Base-by-base conservation (phyloP, 1,140 invertebrate genomes). In the Drosophila kepulauana region DNA sequence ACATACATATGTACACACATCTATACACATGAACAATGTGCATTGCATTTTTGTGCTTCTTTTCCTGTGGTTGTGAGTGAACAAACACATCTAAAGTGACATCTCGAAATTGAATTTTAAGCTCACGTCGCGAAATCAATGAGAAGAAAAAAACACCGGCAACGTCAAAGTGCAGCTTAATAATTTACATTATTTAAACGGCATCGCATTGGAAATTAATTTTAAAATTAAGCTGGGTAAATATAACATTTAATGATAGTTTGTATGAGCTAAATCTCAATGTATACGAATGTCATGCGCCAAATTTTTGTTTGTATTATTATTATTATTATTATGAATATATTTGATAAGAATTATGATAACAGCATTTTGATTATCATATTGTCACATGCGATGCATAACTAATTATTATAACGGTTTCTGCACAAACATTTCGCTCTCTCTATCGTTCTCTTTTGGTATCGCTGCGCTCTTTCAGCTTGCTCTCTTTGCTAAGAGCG, bases 381-480 rank as follows among this genome's bases (percentile, higher is more conserved):
- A 56, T 73, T 77, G 78, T 77, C 78, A 79, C 78, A 79, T 79
- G 78, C 70, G 65, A 77, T 59, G 74, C 78, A 79, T 79, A 79
- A 73, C 75, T 79, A 77, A 79, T 79, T 61, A 79, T 79, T 79
- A 79, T 75, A 79, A 75, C 73, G 73, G 65, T 66, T 65, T 57
- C 16, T 49, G 38, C 13, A 28, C 20, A 61, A 56, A 49, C 35
- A 16, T 16, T 35, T 38, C 48, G 49, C 52, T 65, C 65, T 65
- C 49, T 56, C 33, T 25, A 25, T 25, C 20, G 20, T 25, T 25
- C n/a, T 51, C 45, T 54, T 30, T 20, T 25, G 10, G 16, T 63
- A 25, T 43, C 52, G 54, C 35, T 49, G 3, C 16, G 48, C 28
- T 30, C 48, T 33, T 13, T 52, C 16, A 5, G 28, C 35, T 62